Base-by-base conservation (phyloP, 2,888 invertebrate species). In the Scaptomyza polygonia region DNA sequence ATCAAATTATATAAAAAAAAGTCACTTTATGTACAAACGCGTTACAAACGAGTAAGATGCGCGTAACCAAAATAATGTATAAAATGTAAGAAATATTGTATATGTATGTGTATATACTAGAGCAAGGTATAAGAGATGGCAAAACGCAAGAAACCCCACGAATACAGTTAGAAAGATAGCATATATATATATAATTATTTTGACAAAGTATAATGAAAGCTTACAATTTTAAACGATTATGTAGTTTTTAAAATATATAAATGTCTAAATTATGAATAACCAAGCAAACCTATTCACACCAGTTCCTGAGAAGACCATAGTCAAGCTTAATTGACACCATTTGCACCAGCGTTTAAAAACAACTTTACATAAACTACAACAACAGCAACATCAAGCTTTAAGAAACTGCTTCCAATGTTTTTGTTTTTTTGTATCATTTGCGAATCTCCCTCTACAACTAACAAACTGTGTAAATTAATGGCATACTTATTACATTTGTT, bases 251-350 rank as follows among this genome's bases (percentile, higher is more conserved):
- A 48, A 32, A 48, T 48, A 47, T 48, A 32, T 49, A 25, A 76
- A 45, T 61, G 45, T 45, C 57, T 66, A 61, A 59, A 52, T 44
- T 14, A 34, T 44, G 21, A 69, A 57, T 69, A 82, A 66, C 71
- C 81, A 71, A 48, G 39, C 52, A 67, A 61, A 64, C 71, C 65
- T 69, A 79, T 61, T 67, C 61, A 56, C 77, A 80, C 84, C 77
- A 81, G 87, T 81, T 81, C 81, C 74, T 75, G 77, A 67, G 67
- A 68, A 34, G 54, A 56, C 74, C 63, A 71, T 32, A 61, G 62
- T 67, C 77, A 25, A 43, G 34, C 44, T 59, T 36, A 40, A 56
- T 49, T 49, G 70, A 49, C 67, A 59, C 43, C 59, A 56, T 59
- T 56, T 67, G 49, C 54, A 65, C 59, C 73, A 68, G 36, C 67